These are phyloP conservation scores for Gorsachius goisagi DNA, from an alignment of 2,113 vertebrate genomes.

Conservation along the genomic window DNA sequence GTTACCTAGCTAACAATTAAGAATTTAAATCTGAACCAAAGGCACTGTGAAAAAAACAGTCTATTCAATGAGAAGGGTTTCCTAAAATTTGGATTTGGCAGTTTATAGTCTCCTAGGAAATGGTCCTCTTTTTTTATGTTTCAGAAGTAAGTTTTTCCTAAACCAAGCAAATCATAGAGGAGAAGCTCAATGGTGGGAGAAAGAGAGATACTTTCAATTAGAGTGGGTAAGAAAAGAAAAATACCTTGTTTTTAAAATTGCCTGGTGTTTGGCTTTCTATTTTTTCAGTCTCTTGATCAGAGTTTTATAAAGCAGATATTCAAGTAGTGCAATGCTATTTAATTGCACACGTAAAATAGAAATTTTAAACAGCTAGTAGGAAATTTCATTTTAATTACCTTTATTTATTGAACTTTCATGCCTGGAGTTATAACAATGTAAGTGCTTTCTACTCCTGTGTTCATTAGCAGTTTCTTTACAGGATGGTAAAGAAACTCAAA, in stretches of 20 bases:
- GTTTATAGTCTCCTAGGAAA: not conserved
- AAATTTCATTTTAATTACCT: not conserved
- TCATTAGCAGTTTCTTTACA: not conserved
- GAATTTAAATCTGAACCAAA: not conserved
- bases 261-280: not conserved
- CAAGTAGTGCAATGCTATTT: not conserved
- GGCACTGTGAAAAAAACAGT: not conserved
- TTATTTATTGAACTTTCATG: not conserved
- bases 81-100: not conserved
- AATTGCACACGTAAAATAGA: not conserved
- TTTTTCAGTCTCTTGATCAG: not conserved
- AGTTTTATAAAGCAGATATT: not conserved
- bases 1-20: not conserved
- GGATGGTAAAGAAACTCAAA: not conserved
- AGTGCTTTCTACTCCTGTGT: not conserved
- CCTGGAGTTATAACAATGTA: not conserved
- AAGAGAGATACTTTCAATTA: not conserved
- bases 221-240: not conserved
- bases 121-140: not conserved
- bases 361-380: not conserved
- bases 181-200: not conserved
- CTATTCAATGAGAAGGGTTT: not conserved
- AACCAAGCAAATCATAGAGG: not conserved
- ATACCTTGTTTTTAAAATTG: not conserved
- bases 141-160: not conserved